Conservation (phyloP, 2,888 invertebrate genomes). For the Chymomyza fuscimana region DNA sequence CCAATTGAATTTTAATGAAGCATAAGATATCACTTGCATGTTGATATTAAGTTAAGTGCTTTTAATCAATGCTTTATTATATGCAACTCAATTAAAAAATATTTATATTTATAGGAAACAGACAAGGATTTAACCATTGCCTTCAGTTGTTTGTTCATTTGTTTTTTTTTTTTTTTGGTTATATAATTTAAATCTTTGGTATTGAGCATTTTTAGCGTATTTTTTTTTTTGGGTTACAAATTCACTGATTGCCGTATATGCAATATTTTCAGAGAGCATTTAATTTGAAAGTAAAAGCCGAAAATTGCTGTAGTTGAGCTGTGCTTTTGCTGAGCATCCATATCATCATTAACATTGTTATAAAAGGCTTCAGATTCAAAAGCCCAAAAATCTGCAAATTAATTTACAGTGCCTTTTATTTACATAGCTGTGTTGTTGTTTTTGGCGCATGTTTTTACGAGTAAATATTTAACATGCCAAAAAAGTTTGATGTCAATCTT, state of each 20-base stretch:
- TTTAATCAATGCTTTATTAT: not conserved
- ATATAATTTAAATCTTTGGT: constrained; percentile 1
- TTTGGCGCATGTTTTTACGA: not conserved
- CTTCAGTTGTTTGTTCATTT: constrained; percentile 20
- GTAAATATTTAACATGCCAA: not conserved
- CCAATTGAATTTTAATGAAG: too few species aligned
- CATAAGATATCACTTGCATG: not conserved
- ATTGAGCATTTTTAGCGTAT: constrained; percentile 10
- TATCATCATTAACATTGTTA: not conserved
- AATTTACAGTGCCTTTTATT: constrained; percentile 35
- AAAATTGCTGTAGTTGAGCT: too few species aligned
- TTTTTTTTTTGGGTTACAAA: too few species aligned
- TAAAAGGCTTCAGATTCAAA: constrained; percentile 20
- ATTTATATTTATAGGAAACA: constrained; percentile 13
- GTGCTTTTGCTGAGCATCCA: not conserved
- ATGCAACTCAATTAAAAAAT: too few species aligned
- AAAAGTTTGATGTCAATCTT: not conserved
- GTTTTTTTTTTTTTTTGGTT: not conserved
- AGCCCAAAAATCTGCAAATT: constrained; percentile 42
- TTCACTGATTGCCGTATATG: constrained; percentile 29
- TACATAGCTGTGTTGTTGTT: constrained; percentile 9
- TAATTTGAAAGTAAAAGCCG: too few species aligned
- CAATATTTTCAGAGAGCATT: constrained; percentile 14
- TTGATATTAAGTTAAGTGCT: not conserved
- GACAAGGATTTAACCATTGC: constrained; percentile 11